These are phyloP conservation scores for Plectus sambesii DNA, from an alignment of 1,140 invertebrate genomes.

Conservation along the genomic window DNA sequence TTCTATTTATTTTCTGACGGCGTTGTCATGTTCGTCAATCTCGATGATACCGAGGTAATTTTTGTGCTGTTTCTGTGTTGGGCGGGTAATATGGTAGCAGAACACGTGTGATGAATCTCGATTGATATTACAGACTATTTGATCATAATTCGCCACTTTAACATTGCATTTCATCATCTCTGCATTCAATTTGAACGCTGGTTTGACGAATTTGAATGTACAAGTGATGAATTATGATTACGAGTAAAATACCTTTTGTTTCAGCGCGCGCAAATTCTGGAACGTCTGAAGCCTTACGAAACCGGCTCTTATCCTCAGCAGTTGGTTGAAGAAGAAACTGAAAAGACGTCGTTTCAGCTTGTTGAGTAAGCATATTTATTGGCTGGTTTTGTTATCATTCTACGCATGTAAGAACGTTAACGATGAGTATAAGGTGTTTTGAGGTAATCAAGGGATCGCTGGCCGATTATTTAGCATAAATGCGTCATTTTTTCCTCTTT, in stretches of 20 bases:
- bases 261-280: slow-evolving; percentile 15
- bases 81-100: slow-evolving; percentile 4
- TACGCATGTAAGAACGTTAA: slow-evolving; percentile 6
- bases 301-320: slow-evolving; percentile 11
- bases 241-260: slow-evolving; percentile 3
- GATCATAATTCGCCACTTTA: not conserved
- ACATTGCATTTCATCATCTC: too few species aligned
- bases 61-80: not conserved
- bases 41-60: slow-evolving; percentile 13
- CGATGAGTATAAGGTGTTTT: not conserved
- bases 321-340: slow-evolving; percentile 16
- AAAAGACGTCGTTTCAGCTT: slow-evolving; percentile 11
- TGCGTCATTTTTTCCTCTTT: too few species aligned
- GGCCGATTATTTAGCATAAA: too few species aligned
- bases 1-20: slow-evolving; percentile 25
- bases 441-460: not conserved
- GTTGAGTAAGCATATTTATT: slow-evolving; percentile 8
- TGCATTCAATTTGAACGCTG: too few species aligned
- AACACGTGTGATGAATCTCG: slow-evolving; percentile 4
- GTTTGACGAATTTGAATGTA: too few species aligned
- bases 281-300: slow-evolving; percentile 16
- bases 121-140: slow-evolving; percentile 10
- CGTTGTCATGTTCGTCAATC: slow-evolving; percentile 26
- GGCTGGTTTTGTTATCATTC: slow-evolving; percentile 2
- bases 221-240: too few species aligned